Conservation (phyloP, 2,113 vertebrate species). For the Bubo blakistoni region DNA sequence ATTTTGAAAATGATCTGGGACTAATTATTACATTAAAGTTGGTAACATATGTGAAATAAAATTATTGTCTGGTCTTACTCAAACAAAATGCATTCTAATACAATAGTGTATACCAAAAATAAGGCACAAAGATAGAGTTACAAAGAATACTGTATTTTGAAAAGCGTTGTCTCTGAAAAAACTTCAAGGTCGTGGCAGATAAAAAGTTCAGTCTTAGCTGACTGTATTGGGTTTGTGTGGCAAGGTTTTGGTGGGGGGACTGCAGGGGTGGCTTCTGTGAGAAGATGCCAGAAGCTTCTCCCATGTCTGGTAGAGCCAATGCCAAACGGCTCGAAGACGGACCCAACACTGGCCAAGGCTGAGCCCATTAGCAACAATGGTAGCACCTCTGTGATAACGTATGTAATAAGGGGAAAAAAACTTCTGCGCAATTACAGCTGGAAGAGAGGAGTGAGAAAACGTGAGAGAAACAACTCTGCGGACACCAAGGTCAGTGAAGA, state of each 20-base stretch:
- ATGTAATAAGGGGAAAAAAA: neutral
- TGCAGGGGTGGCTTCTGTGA: neutral
- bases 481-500: neutral
- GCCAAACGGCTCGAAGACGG: neutral
- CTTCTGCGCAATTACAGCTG: neutral
- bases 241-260: neutral
- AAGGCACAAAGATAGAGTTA: neutral
- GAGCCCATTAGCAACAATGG: rapidly evolving
- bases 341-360: neutral
- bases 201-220: neutral
- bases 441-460: neutral
- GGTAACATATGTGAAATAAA: neutral
- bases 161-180: neutral
- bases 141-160: neutral
- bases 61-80: neutral
- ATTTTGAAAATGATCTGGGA: neutral
- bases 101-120: neutral
- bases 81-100: neutral
- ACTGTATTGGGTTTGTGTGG: neutral
- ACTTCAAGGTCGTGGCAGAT: rapidly evolving
- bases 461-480: neutral
- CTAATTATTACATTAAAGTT: neutral
- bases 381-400: neutral
- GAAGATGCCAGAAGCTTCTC: neutral
- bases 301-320: neutral